Evolutionary conservation across 2,888 invertebrate genomes (phyloP), one percentile per base, ranked within the genome.

Genomic region (Erannis defoliaria): DNA sequence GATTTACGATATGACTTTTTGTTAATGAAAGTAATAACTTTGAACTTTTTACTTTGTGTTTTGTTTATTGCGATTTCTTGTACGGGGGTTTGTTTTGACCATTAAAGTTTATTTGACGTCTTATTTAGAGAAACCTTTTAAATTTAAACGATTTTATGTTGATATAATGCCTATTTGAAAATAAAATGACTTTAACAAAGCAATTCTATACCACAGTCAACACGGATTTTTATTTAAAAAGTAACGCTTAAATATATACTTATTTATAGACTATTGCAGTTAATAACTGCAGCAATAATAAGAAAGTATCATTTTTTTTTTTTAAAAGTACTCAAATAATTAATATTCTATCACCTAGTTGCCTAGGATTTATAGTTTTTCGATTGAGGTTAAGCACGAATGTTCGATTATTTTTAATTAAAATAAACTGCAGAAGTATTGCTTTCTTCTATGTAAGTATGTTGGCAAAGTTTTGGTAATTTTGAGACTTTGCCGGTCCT

Each of bases 1-100:
- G 84, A 89, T 89, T 91, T 89, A 89, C 84, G 87, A 85, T 83
- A 77, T 71, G 67, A 68, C 82, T 86, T 89, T 88, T 88, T 89
- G 77, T 77, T 88, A 88, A 90, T 87, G 85, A 84, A 82, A 74
- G 74, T 76, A 78, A 76, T 82, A 82, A 80, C 77, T 84, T 74
- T 68, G 67, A 50, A 12, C 62, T 62, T 68, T 68, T 71, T 61
- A 64, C 23, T 18, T 38, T 26, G 55, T 48, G 57, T 63, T 66
- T 66, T 66, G 66, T 70, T 66, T 65, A 60, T 64, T 63, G 62
- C n/a, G 29, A 61, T 48, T 35, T 50, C 54, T 23, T 23, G 55
- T 54, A 57, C 49, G 62, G 56, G 55, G 43, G 46, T 50, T 68
- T 61, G 59, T 66, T 63, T 62, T 60, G 37, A 54, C 61, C 50